Percentiles rank a stretch among this genome's conserved stretches.
Evolutionary conservation across 2,113 vertebrate genomes (phyloP).

Genomic region (Thryonomys swinderianus): DNA sequence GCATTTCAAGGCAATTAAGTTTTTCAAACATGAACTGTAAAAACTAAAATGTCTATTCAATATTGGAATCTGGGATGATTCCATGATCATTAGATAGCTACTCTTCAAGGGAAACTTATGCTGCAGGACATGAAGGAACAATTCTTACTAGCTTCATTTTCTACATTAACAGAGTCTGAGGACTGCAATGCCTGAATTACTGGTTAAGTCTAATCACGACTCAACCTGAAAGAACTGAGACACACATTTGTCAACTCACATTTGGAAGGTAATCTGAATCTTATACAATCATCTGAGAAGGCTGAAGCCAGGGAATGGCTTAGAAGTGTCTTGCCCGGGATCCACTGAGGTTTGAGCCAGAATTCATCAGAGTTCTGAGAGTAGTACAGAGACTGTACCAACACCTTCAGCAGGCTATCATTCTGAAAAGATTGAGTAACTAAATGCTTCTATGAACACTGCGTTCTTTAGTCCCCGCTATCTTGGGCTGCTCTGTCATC

Average conservation of each 20-base stretch:
- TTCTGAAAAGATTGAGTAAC: background rate
- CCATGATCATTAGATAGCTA: background rate
- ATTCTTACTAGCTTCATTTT: background rate
- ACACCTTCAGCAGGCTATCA: background rate
- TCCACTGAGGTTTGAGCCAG: background rate
- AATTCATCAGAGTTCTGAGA: background rate
- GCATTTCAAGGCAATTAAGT: constrained; percentile 8
- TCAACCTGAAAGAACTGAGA: constrained; percentile 8
- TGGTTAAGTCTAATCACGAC: background rate
- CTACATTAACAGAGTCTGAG: background rate
- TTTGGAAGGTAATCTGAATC: background rate
- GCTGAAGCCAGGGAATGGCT: background rate
- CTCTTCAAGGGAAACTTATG: background rate
- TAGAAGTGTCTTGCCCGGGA: background rate
- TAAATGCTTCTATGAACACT: background rate
- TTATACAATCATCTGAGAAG: background rate
- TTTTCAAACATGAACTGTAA: constrained; percentile 31
- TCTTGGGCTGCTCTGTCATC: background rate
- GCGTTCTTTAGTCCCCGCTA: background rate
- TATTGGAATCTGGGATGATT: background rate
- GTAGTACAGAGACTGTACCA: background rate
- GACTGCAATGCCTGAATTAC: background rate
- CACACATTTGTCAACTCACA: background rate
- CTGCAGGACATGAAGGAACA: background rate
- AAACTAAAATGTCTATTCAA: constrained; percentile 5